Evolutionary conservation across 2,888 invertebrate genomes (phyloP).

Genomic region (Holacanthella duospinosa): DNA sequence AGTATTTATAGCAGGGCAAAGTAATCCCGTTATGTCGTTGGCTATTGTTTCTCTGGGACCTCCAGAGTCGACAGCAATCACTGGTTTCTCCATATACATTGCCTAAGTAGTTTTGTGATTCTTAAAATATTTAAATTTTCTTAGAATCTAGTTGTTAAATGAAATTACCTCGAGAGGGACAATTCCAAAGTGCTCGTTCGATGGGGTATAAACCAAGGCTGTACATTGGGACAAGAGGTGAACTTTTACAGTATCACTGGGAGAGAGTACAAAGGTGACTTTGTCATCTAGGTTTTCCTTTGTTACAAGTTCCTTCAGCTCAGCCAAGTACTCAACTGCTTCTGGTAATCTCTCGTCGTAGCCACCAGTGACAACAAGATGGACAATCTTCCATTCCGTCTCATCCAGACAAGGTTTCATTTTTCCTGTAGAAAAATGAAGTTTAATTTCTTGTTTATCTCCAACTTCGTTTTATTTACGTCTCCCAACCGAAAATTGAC

Average conservation of each 20-base stretch:
- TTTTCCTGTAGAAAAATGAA: slow-evolving; percentile 20
- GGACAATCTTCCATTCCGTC: slow-evolving; percentile 52
- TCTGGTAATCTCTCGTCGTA: slow-evolving; percentile 80
- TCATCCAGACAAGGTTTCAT: slow-evolving; percentile 31
- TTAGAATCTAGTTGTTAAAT: no score
- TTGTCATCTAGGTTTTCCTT: slow-evolving; percentile 57
- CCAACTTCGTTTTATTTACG: background rate
- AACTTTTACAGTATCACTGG: slow-evolving; percentile 72
- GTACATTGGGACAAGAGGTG: slow-evolving; percentile 63
- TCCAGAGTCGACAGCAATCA: slow-evolving; percentile 88
- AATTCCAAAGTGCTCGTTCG: slow-evolving; percentile 97
- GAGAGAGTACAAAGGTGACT: slow-evolving; percentile 75
- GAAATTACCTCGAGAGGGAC: slow-evolving; percentile 71
- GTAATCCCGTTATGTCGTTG: slow-evolving; percentile 65
- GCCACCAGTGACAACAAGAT: slow-evolving; percentile 88
- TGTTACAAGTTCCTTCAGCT: slow-evolving; percentile 57
- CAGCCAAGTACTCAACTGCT: slow-evolving; percentile 73
- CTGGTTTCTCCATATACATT: slow-evolving; percentile 86
- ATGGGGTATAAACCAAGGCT: slow-evolving; percentile 86
- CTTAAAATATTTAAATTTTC: background rate
- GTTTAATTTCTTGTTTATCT: background rate
- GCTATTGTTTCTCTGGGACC: slow-evolving; percentile 89
- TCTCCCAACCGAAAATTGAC: no score
- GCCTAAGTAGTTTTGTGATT: slow-evolving; percentile 45
- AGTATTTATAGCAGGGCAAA: slow-evolving; percentile 58